Evolutionary conservation across 2,888 invertebrate genomes (phyloP).

Genomic region (Opisthograptis luteolata): DNA sequence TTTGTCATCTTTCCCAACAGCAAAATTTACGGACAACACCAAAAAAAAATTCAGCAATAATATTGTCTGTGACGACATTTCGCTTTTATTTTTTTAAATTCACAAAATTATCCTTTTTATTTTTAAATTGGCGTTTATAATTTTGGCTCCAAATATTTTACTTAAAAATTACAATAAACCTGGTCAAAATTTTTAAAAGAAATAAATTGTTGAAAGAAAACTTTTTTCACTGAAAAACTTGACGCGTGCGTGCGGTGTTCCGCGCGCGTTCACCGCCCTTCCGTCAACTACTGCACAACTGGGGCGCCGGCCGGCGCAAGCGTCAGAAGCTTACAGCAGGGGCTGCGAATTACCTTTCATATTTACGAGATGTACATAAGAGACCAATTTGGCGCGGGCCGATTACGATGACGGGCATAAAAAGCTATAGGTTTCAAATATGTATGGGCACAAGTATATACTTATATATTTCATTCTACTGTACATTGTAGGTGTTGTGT

Average conservation of each 20-base stretch:
- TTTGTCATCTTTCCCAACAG: not conserved
- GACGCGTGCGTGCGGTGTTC: conserved; percentile 32
- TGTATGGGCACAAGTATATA: too few species aligned
- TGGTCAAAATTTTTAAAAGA: not conserved
- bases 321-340: conserved; percentile 30
- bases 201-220: conserved; percentile 14
- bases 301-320: conserved; percentile 49
- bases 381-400: too few species aligned
- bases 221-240: conserved; percentile 30
- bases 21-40: not conserved
- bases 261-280: conserved; percentile 57
- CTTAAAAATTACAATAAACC: conserved; percentile 17
- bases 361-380: too few species aligned
- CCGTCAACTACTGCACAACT: conserved; percentile 47
- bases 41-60: conserved; percentile 2
- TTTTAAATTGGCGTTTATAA: not conserved
- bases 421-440: too few species aligned
- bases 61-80: conserved; percentile 5
- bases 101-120: not conserved
- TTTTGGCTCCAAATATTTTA: not conserved
- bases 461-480: too few species aligned
- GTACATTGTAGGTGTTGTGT: too few species aligned
- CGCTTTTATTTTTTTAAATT: not conserved
- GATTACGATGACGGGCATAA: too few species aligned
- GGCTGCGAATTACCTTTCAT: conserved; percentile 31